Evolutionary conservation across 2,113 vertebrate genomes (phyloP).

Genomic region (Paramisgurnus dabryanus): DNA sequence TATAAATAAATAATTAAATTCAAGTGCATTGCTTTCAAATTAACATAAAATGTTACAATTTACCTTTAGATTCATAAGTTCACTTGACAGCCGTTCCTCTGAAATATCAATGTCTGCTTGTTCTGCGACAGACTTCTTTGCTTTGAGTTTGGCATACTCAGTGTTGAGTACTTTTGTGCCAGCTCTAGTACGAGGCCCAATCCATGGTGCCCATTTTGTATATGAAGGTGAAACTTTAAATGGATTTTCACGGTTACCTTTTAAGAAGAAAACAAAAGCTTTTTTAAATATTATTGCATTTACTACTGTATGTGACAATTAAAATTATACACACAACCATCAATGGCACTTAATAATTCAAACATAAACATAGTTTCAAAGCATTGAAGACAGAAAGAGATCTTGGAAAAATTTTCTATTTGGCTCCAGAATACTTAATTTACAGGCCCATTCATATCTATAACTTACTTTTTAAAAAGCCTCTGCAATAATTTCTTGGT

Average conservation of each 20-base stretch:
- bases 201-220: too few relatives aligned
- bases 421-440: not conserved
- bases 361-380: not conserved
- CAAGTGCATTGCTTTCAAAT: not conserved
- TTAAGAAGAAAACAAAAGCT: not conserved
- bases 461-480: slow-evolving; percentile 18
- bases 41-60: not conserved
- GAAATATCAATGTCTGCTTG: not conserved
- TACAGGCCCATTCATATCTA: not conserved
- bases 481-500: slow-evolving; percentile 8
- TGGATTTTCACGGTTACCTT: slow-evolving; percentile 7
- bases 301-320: not conserved
- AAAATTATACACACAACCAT: not conserved
- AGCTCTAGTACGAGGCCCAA: too few relatives aligned
- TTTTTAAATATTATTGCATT: not conserved
- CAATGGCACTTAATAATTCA: not conserved
- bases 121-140: not conserved
- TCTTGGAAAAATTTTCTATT: not conserved
- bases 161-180: too few relatives aligned
- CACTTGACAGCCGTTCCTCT: slow-evolving; percentile 1
- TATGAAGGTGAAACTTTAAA: not conserved
- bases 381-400: not conserved
- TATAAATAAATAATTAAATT: not conserved
- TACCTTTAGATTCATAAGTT: not conserved
- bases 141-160: not conserved